phyloP scores from a whole-genome alignment of 2,888 invertebrate genomes.

The Tipula helvola region DNA sequence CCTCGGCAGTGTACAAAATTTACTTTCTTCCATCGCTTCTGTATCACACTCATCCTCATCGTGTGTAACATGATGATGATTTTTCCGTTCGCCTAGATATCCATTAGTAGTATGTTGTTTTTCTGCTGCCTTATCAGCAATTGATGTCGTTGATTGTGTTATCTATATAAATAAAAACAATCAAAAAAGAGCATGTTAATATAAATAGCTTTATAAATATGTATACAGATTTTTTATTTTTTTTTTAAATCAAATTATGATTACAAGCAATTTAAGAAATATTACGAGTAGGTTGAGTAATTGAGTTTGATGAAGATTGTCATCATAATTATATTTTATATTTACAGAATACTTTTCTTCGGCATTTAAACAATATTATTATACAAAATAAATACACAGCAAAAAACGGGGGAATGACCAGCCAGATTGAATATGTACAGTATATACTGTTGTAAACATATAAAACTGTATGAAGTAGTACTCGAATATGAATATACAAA shows the following conservation, averaged over 20 bases:
- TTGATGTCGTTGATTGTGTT: slow-evolving; percentile 1
- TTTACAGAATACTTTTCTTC: neutral
- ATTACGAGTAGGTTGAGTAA: slow-evolving; percentile 4
- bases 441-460: neutral
- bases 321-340: neutral
- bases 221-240: neutral
- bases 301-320: neutral
- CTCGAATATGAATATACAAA: neutral
- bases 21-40: slow-evolving; percentile 15
- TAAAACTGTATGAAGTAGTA: neutral
- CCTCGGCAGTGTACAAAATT: slow-evolving; percentile 17
- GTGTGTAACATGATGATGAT: neutral
- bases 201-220: neutral
- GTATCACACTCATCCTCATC: slow-evolving; percentile 12
- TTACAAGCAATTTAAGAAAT: neutral
- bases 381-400: neutral
- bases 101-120: neutral
- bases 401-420: neutral
- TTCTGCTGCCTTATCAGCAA: neutral
- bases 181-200: neutral
- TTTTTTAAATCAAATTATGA: neutral
- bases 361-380: neutral
- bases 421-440: neutral
- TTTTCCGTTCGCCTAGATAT: neutral
- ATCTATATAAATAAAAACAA: neutral